Evolutionary conservation across 2,797 vertebrate genomes (phyloP).

Genomic region (Urosaurus nigricauda): DNA sequence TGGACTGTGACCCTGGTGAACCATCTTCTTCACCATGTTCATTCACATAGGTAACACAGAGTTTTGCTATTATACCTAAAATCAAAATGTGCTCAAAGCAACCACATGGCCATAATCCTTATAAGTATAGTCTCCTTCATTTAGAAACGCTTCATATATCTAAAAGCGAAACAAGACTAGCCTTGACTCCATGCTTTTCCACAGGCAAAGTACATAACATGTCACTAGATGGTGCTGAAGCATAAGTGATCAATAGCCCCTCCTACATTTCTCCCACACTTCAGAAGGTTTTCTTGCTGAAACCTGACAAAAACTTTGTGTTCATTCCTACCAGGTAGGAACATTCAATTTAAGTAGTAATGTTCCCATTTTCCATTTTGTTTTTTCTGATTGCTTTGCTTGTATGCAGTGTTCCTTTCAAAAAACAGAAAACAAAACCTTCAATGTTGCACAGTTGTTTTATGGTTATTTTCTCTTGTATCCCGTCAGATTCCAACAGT

Average conservation of each 20-base stretch:
- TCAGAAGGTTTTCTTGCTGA: background rate
- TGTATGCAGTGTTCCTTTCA: no score
- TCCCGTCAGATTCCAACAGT: conserved; percentile 7
- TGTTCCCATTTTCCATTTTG: background rate
- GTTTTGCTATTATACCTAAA: background rate
- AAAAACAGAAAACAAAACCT: background rate
- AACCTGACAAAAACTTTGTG: background rate
- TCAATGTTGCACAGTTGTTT: background rate
- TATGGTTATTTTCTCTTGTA: conserved; percentile 18
- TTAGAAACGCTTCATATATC: background rate
- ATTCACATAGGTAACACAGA: no score
- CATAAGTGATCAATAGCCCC: background rate
- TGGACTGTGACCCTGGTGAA: no score
- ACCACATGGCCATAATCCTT: no score
- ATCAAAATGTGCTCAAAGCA: background rate
- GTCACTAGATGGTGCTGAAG: conserved; percentile 30
- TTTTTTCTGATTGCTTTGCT: background rate
- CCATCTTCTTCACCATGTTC: no score
- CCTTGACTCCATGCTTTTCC: background rate
- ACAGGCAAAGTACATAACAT: background rate
- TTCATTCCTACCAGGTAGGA: background rate
- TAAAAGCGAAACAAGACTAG: background rate
- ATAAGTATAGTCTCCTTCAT: background rate
- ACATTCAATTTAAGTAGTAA: background rate
- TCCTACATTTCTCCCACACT: background rate